Evolutionary conservation across 2,888 invertebrate species (phyloP).

Genomic region (Hydropsyche betteni): DNA sequence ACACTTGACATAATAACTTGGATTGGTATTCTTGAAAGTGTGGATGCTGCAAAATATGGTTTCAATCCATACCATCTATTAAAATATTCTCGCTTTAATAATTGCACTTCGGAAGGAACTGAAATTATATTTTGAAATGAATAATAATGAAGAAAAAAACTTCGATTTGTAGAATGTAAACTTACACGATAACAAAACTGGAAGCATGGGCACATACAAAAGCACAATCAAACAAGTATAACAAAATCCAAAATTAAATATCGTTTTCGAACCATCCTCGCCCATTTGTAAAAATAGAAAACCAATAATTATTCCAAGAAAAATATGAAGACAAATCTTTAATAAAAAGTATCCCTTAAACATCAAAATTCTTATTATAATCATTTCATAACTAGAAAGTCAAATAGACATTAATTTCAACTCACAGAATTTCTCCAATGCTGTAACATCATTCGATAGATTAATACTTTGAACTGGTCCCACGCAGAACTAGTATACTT

Average conservation of each 20-base stretch:
- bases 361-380: constrained; percentile 5
- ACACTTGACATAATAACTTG: constrained; percentile 75
- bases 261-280: constrained; percentile 80
- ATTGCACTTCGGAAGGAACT: constrained; percentile 83
- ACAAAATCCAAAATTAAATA: constrained; percentile 87
- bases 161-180: constrained; percentile 51
- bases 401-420: constrained; percentile 28
- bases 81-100: constrained; percentile 83
- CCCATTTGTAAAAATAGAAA: constrained; percentile 78
- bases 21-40: constrained; percentile 75
- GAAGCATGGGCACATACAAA: constrained; percentile 85
- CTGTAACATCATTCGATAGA: constrained; percentile 77
- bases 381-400: not conserved
- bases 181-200: constrained; percentile 82
- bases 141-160: constrained; percentile 1
- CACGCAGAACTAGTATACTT: constrained; percentile 68
- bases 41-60: constrained; percentile 80
- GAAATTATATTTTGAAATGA: constrained; percentile 55
- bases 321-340: constrained; percentile 73
- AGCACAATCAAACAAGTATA: constrained; percentile 82
- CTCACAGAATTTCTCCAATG: constrained; percentile 77
- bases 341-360: constrained; percentile 74
- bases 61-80: constrained; percentile 86
- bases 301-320: constrained; percentile 75
- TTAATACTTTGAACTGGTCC: constrained; percentile 74